Base-by-base conservation (phyloP, 2,797 vertebrate genomes). In the Cyclopterus lumpus region DNA sequence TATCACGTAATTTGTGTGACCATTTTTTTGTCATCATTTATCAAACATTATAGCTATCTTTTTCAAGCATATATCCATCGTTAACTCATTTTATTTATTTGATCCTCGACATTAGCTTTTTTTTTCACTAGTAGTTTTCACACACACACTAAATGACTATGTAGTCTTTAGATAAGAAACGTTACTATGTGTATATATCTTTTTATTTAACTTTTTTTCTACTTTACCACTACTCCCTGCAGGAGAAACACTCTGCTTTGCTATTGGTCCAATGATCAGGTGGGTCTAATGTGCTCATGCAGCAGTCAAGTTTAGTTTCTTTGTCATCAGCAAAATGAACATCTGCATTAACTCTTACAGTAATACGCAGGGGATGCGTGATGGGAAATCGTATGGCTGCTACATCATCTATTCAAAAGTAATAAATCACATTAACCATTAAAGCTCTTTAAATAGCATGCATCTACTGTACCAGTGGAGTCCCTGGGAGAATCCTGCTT, bases 401-500 rank as follows among this genome's bases (percentile, higher is more conserved):
- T 26, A 11, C 22, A 9, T 70, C 8, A 40, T 77, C 40, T 60
- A 14, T 44, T 74, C 5, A 38, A 55, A 67, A 53, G 59, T 12
- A 61, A 77, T 75, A 18, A 79, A 77, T 81, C 36, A 63, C 53
- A 68, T 55, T 20, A 11, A 64, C 42, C 3, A 6, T 44, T 32
- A 12, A 28, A 67, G 24, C 30, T 57, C 24, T 73, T 67, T 16
- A 16, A 58, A 11, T 40, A 54, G 30, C 22, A 1, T 6, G n/a
- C 15, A 28, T 69, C 18, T 48, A 11, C 42, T 62, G 20, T 22
- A 10, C 20, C 10, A 12, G 16, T 40, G 12, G 51, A 79, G 59
- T 71, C 54, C 62, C 28, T 61, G 81, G 68, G 78, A 75, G 57
- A 80, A 72, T 65, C 63, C 66, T 53, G 55, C 48, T 73, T 83